Percentiles rank a stretch among this genome's conserved stretches.
These are phyloP conservation scores for Anoplius nigerrimus DNA, from an alignment of 2,888 invertebrate species.

Conservation along the genomic window DNA sequence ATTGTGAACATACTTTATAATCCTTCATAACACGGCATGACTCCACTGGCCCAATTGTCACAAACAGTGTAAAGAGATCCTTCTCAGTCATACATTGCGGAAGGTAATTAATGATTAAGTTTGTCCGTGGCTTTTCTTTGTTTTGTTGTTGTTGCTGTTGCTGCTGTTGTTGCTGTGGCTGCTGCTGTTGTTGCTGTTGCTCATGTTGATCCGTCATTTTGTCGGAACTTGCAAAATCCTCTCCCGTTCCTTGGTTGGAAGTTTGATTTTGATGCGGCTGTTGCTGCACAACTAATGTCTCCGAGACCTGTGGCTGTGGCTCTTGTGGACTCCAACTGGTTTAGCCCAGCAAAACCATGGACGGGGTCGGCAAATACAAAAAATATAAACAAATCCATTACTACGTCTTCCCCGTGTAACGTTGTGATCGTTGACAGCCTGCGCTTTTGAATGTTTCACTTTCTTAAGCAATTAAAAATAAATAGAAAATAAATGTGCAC, in stretches of 20 bases:
- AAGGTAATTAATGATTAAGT: constrained; percentile 96
- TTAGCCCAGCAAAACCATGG: constrained; percentile 66
- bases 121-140: constrained; percentile 79
- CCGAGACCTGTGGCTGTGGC: constrained; percentile 44
- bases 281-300: constrained; percentile 29
- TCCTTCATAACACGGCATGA: constrained; percentile 95
- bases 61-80: constrained; percentile 92
- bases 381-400: constrained; percentile 75
- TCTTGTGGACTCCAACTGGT: constrained; percentile 71
- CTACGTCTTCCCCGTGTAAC: constrained; percentile 63
- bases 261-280: constrained; percentile 41
- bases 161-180: constrained; percentile 45
- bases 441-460: constrained; percentile 54
- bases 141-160: constrained; percentile 51
- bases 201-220: constrained; percentile 72
- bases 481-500: constrained; percentile 73
- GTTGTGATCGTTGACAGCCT: constrained; percentile 57
- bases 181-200: constrained; percentile 52
- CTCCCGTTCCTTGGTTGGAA: constrained; percentile 41
- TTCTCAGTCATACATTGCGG: constrained; percentile 95
- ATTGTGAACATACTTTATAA: constrained; percentile 80
- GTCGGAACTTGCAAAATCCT: constrained; percentile 50
- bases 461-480: constrained; percentile 66
- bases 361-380: constrained; percentile 74
- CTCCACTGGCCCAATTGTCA: constrained; percentile 91